These are phyloP conservation scores for Emydura subglobosa DNA, from an alignment of 2,113 vertebrate species.

Conservation along the genomic window DNA sequence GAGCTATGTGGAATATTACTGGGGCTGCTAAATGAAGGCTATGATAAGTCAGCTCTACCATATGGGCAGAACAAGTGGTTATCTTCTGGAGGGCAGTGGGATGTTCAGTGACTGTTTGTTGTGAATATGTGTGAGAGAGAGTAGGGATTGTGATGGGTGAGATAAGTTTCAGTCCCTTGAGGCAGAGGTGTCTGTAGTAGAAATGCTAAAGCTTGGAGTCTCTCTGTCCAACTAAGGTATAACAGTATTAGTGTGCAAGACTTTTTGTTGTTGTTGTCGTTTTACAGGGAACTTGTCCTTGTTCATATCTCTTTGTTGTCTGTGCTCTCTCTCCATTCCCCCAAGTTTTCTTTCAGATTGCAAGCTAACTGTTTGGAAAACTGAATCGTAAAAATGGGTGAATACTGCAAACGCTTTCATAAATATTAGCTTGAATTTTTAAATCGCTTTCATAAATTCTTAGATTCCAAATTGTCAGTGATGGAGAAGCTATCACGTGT, in stretches of 20 bases:
- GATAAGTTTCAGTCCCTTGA: not conserved
- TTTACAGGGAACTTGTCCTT: not conserved
- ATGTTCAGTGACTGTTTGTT: not conserved
- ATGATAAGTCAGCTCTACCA: not conserved
- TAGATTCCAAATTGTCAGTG: too few species aligned
- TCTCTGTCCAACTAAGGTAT: not conserved
- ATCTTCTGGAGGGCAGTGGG: not conserved
- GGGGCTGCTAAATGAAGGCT: not conserved
- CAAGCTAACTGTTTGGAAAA: not conserved
- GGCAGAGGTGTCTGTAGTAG: not conserved
- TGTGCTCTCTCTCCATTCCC: not conserved
- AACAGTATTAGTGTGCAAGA: not conserved
- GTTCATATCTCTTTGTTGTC: not conserved
- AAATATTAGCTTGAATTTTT: not conserved
- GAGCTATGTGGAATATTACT: not conserved
- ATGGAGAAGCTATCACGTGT: too few species aligned
- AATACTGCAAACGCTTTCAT: constrained; percentile 6
- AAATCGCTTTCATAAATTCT: not conserved
- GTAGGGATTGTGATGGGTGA: not conserved
- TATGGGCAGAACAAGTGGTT: not conserved
- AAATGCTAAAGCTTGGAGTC: not conserved
- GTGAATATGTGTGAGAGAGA: not conserved
- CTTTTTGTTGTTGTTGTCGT: not conserved
- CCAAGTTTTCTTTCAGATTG: not conserved
- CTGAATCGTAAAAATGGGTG: constrained; percentile 10